These are phyloP conservation scores for Callyntrura guangdongensis DNA, from an alignment of 2,888 invertebrate species.

Conservation along the genomic window DNA sequence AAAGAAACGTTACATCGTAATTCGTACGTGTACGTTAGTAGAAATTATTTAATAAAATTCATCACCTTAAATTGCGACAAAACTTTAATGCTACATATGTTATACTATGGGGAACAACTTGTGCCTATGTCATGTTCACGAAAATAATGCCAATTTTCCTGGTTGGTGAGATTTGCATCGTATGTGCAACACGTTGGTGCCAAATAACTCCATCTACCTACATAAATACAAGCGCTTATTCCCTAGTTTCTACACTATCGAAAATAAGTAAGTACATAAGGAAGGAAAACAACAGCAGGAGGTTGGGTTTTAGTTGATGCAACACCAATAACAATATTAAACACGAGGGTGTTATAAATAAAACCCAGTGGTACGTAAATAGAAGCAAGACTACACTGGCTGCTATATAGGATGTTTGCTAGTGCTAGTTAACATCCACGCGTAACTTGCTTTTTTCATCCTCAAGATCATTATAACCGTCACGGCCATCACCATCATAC, in stretches of 20 bases:
- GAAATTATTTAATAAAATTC: no score
- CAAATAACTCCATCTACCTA: neutral
- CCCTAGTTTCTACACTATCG: neutral
- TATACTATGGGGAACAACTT: no score
- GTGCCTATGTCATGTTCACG: no score
- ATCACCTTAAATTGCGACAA: no score
- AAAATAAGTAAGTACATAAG: neutral
- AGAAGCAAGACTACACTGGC: neutral
- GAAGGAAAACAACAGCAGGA: conserved; percentile 5
- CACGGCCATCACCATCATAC: neutral
- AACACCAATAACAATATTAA: neutral
- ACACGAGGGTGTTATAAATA: conserved; percentile 40
- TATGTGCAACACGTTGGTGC: conserved; percentile 24
- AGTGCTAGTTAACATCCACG: neutral
- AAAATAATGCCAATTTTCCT: neutral
- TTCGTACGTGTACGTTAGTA: no score
- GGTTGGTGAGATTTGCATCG: neutral
- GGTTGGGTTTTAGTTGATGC: neutral
- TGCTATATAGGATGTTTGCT: neutral
- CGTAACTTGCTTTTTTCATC: conserved; percentile 22
- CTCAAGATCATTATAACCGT: neutral
- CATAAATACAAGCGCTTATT: no score
- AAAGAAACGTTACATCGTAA: no score
- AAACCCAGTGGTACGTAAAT: conserved; percentile 19
- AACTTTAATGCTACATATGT: no score